These are phyloP conservation scores for Lordiphosa andalusiaca DNA, from an alignment of 2,888 invertebrate species.

Conservation along the genomic window DNA sequence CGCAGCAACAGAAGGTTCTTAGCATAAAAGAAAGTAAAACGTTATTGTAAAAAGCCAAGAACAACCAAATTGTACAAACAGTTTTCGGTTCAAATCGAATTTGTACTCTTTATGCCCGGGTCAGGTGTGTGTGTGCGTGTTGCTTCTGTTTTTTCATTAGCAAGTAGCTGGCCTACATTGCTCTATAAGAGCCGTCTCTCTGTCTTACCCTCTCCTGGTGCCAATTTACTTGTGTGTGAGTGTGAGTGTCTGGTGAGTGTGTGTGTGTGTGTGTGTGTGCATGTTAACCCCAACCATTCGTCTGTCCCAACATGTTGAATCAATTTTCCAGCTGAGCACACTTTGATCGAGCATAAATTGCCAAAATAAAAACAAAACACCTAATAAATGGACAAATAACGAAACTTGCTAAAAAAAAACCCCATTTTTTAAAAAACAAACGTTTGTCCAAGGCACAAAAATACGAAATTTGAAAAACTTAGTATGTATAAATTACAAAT, in stretches of 20 bases:
- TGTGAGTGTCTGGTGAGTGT: no score
- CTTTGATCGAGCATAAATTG: constrained; percentile 14
- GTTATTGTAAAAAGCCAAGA: constrained; percentile 1
- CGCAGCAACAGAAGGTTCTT: constrained; percentile 46
- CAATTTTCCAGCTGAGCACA: constrained; percentile 4
- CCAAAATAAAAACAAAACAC: constrained; percentile 11
- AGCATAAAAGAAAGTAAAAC: constrained; percentile 8
- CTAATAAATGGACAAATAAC: constrained; percentile 24
- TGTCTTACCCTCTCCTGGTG: constrained; percentile 1
- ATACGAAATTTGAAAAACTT: constrained; percentile 38
- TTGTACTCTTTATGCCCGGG: constrained; percentile 7
- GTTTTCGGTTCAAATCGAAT: constrained; percentile 8
- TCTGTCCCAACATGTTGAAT: no score
- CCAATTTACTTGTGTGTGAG: not conserved
- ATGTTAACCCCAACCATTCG: no score
- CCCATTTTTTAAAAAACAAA: constrained; percentile 20
- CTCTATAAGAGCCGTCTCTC: constrained; percentile 9
- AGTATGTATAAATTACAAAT: constrained; percentile 42
- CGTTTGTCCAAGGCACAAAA: constrained; percentile 52
- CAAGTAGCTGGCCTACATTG: constrained; percentile 42
- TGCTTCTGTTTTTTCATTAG: constrained; percentile 1
- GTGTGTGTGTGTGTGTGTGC: no score
- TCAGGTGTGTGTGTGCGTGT: not conserved
- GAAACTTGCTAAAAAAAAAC: constrained; percentile 29
- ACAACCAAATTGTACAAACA: constrained; percentile 9